phyloP scores from a whole-genome alignment of 2,888 invertebrate genomes.

The Hedya salicella region DNA sequence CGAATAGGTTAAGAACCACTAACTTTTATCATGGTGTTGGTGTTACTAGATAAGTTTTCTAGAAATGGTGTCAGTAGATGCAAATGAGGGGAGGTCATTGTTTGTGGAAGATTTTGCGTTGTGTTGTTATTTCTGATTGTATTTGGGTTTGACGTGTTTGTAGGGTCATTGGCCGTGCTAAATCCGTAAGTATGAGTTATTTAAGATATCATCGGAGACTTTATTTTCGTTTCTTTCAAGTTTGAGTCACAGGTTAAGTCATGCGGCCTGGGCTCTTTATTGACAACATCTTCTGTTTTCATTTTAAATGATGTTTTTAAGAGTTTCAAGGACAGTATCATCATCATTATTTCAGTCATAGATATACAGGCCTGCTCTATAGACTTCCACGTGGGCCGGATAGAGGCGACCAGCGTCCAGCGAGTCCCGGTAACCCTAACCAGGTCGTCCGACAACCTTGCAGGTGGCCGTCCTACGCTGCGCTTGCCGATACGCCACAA shows the following conservation, averaged over 20 bases:
- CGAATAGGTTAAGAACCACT: background rate
- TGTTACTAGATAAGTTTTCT: conserved; percentile 35
- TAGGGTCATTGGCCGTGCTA: conserved; percentile 17
- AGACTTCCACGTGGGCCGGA: no score
- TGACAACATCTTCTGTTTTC: background rate
- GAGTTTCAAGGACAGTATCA: no score
- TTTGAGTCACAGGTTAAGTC: conserved; percentile 22
- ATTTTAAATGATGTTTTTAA: background rate
- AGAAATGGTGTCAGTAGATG: conserved; percentile 49
- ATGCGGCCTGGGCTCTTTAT: background rate
- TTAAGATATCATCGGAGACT: conserved; percentile 4
- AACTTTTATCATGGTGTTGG: background rate
- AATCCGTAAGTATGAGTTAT: conserved; percentile 21
- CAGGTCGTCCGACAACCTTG: no score
- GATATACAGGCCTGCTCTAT: no score
- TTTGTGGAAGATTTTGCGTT: conserved; percentile 4
- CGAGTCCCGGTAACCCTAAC: no score
- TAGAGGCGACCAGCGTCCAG: no score
- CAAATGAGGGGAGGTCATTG: conserved; percentile 15
- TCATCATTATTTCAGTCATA: no score
- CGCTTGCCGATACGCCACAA: no score
- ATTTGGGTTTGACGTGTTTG: conserved; percentile 17
- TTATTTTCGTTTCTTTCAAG: background rate
- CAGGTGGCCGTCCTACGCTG: no score
- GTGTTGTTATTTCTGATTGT: conserved; percentile 14